Evolutionary conservation across 2,888 invertebrate genomes (phyloP).

Genomic region (Agrenia bidenticulata): DNA sequence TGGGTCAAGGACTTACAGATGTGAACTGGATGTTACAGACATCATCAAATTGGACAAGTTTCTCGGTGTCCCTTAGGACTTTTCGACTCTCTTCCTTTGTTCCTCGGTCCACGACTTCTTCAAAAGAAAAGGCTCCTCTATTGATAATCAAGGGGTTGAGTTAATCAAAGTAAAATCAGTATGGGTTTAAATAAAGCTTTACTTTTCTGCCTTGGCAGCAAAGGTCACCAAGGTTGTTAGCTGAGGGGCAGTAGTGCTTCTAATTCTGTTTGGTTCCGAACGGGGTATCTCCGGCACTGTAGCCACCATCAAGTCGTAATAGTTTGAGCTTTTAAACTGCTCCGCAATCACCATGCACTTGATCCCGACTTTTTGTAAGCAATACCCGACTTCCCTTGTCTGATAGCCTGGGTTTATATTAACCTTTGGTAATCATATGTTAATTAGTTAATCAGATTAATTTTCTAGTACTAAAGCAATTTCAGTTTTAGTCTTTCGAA

Average conservation of each 20-base stretch:
- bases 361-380: conserved; percentile 69
- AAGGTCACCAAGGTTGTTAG: not conserved
- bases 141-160: conserved; percentile 38
- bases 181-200: not conserved
- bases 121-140: conserved; percentile 59
- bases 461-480: too few relatives aligned
- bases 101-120: conserved; percentile 58
- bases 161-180: not conserved
- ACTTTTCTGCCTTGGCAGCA: not conserved
- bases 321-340: conserved; percentile 66
- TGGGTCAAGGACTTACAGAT: conserved; percentile 59
- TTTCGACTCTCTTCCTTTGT: conserved; percentile 56
- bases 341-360: conserved; percentile 68
- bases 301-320: conserved; percentile 65
- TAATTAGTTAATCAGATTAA: too few relatives aligned
- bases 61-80: conserved; percentile 59
- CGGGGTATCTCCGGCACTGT: conserved; percentile 64
- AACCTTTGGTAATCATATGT: too few relatives aligned
- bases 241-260: conserved; percentile 55
- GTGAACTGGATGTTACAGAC: conserved; percentile 79
- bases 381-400: conserved; percentile 69
- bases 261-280: conserved; percentile 59
- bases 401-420: conserved; percentile 76
- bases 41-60: conserved; percentile 65
- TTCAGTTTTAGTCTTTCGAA: too few relatives aligned